Conservation (phyloP, 2,797 vertebrate genomes). For the Syndactyla subalaris region DNA sequence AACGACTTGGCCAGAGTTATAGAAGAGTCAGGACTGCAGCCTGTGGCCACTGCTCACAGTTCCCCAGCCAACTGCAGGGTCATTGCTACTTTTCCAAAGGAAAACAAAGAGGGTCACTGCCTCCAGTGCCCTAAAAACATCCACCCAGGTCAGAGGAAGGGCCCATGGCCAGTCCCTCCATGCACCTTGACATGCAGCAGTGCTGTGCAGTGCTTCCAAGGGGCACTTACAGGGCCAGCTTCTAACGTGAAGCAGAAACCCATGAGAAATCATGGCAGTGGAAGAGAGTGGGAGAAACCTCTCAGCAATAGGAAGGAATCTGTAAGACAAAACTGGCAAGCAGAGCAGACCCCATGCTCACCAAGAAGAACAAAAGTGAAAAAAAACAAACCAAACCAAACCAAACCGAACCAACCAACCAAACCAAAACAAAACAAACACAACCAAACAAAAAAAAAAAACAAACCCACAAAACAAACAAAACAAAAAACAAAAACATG, state of each 20-base stretch:
- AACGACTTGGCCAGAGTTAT: neutral
- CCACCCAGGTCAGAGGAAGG: neutral
- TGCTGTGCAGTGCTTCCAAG: neutral
- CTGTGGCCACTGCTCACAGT: neutral
- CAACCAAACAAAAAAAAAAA: neutral
- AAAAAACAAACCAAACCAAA: neutral
- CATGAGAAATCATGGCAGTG: neutral
- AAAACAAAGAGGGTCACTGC: neutral
- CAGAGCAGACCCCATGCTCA: neutral
- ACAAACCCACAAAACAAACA: too few relatives aligned
- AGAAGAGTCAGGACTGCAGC: neutral
- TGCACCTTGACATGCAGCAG: too few relatives aligned
- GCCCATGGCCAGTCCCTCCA: neutral
- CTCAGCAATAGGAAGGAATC: neutral
- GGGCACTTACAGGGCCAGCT: fast-evolving
- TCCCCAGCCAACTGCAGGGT: neutral
- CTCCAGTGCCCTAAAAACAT: neutral
- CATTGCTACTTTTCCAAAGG: neutral
- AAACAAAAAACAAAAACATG: neutral
- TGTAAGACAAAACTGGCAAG: neutral
- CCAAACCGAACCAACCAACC: too few relatives aligned
- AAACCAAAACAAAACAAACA: too few relatives aligned
- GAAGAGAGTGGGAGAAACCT: neutral
- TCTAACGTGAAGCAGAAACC: neutral
- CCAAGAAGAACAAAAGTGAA: neutral